Percentiles rank a stretch among this genome's conserved stretches.
Evolutionary conservation across 2,888 invertebrate species (phyloP).

Genomic region (Craniophora ligustri): DNA sequence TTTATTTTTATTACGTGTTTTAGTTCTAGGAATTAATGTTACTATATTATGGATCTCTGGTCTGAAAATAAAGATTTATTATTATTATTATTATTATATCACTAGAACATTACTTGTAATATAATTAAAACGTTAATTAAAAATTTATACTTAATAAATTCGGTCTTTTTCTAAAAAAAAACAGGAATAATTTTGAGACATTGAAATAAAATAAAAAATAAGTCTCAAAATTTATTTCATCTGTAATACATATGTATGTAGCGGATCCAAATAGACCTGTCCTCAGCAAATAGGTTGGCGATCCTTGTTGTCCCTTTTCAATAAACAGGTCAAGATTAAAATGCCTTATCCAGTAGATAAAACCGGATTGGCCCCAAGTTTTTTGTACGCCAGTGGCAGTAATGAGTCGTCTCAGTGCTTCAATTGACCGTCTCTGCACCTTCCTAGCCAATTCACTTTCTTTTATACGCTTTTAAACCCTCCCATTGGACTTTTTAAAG

Average conservation of each 20-base stretch:
- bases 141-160: too few species aligned
- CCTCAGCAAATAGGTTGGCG: slow-evolving; percentile 36
- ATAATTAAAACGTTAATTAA: too few species aligned
- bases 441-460: slow-evolving; percentile 76
- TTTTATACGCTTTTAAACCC: slow-evolving; percentile 79
- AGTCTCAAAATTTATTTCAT: slow-evolving; percentile 15
- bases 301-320: slow-evolving; percentile 40
- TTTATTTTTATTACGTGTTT: too few species aligned
- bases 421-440: slow-evolving; percentile 81
- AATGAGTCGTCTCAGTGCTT: slow-evolving; percentile 83
- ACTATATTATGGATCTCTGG: too few species aligned
- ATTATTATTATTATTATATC: too few species aligned
- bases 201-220: too few species aligned
- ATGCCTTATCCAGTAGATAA: slow-evolving; percentile 52
- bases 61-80: too few species aligned
- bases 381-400: slow-evolving; percentile 66
- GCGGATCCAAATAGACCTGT: slow-evolving; percentile 24
- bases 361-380: slow-evolving; percentile 54
- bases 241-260: slow-evolving; percentile 12
- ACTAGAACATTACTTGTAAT: too few species aligned
- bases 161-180: too few species aligned
- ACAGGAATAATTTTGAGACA: too few species aligned
- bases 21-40: too few species aligned
- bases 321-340: slow-evolving; percentile 53
- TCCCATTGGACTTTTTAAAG: slow-evolving; percentile 73